Conservation (phyloP, 2,113 vertebrate species). For the Cyprinodon variegatus region DNA sequence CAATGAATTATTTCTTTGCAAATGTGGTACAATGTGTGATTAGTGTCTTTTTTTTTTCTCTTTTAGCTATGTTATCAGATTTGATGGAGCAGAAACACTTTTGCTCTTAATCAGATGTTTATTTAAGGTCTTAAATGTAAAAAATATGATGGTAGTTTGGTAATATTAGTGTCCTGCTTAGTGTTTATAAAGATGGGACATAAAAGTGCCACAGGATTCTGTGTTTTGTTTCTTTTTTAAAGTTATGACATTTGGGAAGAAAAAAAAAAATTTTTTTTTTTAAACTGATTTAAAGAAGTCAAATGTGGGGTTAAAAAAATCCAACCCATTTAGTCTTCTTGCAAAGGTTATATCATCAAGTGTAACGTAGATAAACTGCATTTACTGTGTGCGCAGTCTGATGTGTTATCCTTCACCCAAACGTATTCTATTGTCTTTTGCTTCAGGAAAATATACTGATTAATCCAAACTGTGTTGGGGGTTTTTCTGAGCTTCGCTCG, state of each 20-base stretch:
- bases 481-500: neutral
- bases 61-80: neutral
- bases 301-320: neutral
- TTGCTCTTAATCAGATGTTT: conserved; percentile 30
- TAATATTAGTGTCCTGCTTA: neutral
- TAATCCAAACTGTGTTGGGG: neutral
- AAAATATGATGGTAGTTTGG: neutral
- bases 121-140: conserved; percentile 26
- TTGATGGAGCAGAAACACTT: conserved; percentile 4
- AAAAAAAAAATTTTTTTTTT: neutral
- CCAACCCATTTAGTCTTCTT: neutral
- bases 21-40: conserved; percentile 5
- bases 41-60: neutral
- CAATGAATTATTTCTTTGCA: conserved; percentile 21
- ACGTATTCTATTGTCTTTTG: conserved; percentile 5
- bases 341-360: neutral
- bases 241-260: neutral
- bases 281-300: neutral
- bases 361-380: neutral
- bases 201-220: neutral
- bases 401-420: neutral
- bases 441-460: conserved; percentile 16
- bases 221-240: neutral
- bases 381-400: neutral
- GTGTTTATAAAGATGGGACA: neutral